Base-by-base conservation (phyloP, 2,888 invertebrate species). In the Eledona agricola region DNA sequence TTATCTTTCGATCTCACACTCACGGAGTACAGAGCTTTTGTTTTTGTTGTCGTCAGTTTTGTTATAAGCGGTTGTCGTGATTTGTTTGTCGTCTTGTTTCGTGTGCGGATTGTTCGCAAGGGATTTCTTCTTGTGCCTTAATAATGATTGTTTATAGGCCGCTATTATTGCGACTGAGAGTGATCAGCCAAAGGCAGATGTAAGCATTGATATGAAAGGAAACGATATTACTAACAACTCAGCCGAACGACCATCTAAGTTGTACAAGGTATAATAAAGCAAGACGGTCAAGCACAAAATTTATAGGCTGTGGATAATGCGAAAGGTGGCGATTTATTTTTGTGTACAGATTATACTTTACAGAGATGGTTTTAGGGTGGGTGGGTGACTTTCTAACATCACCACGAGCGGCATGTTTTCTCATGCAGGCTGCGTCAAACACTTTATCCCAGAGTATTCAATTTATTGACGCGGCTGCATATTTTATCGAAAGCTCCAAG, bases 161-260 rank as follows among this genome's bases (percentile, higher is more conserved):
- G 57, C 65, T 61, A 66, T 75, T 57, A 67, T 73, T 58, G 70
- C 69, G 51, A 65, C 66, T 52, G 74, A 73, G 66, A 68, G 62
- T 32, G 70, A 69, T 58, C 59, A 60, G 38, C 62, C 67, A 59
- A 71, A 71, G 60, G 60, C 58, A 59, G 74, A 74, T 59, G 72
- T 75, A 65, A 71, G 70, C 69, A 69, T 75, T 66, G 74, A 73
- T 67, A 71, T 75, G 62, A 71, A 69, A 65, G 73, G 69, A 65
- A 66, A 59, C 57, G 65, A 67, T 65, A 63, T 63, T 66, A 64
- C 64, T 67, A 52, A 52, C 59, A 64, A 63, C 62, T 62, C 64
- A 51, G 61, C 65, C 56, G 64, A 65, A 59, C 59, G 57, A 56
- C 59, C 69, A 55, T 55, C 62, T 58, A 69, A 65, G 61, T 55